These are phyloP conservation scores for Ceratina calcarata DNA, from an alignment of 1,140 invertebrate genomes.

Conservation along the genomic window DNA sequence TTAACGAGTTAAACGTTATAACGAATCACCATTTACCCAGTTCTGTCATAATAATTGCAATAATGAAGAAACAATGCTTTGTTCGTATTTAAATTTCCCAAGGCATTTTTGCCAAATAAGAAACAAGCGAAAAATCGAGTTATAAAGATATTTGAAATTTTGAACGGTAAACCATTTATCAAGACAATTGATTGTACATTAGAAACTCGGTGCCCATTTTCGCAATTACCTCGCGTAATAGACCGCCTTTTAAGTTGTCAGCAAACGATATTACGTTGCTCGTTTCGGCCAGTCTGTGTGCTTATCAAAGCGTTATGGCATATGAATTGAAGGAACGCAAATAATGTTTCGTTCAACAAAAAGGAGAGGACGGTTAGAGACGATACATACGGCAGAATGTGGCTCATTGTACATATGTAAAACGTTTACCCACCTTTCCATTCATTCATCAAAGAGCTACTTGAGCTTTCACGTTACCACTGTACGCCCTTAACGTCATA, in stretches of 20 bases:
- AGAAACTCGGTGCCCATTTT: background rate
- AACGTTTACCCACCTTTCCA: background rate
- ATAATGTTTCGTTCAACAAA: background rate
- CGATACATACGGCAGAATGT: background rate
- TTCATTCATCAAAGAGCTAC: slow-evolving; percentile 24
- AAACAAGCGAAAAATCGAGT: too few relatives aligned
- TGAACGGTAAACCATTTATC: too few relatives aligned
- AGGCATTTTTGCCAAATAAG: too few relatives aligned
- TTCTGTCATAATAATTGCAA: too few relatives aligned
- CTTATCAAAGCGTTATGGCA: background rate
- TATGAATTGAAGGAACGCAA: background rate
- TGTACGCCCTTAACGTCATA: background rate
- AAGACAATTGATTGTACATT: background rate
- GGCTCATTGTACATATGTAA: background rate
- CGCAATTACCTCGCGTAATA: background rate
- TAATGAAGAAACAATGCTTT: too few relatives aligned
- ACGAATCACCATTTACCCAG: too few relatives aligned
- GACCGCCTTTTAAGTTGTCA: background rate
- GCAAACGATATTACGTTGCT: background rate
- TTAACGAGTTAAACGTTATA: too few relatives aligned
- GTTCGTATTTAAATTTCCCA: too few relatives aligned
- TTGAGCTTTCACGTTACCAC: background rate
- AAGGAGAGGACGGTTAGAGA: background rate
- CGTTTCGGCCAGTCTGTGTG: background rate
- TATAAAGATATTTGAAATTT: too few relatives aligned